Conservation (phyloP, 1,140 invertebrate species). For the Brachionus asplanchnoidis region DNA sequence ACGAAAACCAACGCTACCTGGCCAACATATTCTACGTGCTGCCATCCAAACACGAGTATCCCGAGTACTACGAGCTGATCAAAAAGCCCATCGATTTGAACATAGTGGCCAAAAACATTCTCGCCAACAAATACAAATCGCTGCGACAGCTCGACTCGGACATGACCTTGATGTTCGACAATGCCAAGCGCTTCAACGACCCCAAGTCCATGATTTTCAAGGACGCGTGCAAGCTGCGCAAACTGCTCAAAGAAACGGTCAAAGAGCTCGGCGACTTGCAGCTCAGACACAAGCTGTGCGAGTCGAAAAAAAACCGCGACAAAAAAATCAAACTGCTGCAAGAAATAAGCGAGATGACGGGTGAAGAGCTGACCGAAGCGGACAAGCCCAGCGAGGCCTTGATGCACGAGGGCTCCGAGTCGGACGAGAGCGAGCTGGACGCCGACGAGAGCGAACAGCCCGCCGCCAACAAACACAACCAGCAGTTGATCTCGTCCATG, state of each 20-base stretch:
- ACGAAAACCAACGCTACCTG: slow-evolving; percentile 66
- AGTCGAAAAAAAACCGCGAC: background rate
- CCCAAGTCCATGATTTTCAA: slow-evolving; percentile 93
- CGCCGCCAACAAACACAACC: background rate
- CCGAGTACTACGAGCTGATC: slow-evolving; percentile 95
- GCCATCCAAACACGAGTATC: slow-evolving; percentile 82
- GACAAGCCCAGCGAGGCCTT: background rate
- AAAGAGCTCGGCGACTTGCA: background rate
- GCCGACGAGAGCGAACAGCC: background rate
- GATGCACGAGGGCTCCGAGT: background rate
- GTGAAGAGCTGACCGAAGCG: background rate
- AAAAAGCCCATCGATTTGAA: slow-evolving; percentile 91
- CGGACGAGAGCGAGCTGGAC: background rate
- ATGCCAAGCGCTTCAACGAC: slow-evolving; percentile 89
- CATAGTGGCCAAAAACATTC: slow-evolving; percentile 67
- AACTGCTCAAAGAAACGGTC: slow-evolving; percentile 65
- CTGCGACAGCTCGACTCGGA: slow-evolving; percentile 85
- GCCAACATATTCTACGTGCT: slow-evolving; percentile 91
- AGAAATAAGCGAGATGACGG: background rate
- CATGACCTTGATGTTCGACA: slow-evolving; percentile 85
- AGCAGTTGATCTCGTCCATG: background rate
- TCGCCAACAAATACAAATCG: slow-evolving; percentile 66
- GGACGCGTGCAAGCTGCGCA: slow-evolving; percentile 83
- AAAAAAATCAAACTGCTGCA: slow-evolving; percentile 28
- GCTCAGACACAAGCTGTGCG: background rate